A percentile compares a stretch with the other conserved stretches of the same genome.
These are phyloP conservation scores for Spilogale gracilis DNA, from an alignment of 2,113 vertebrate genomes.

Conservation along the genomic window DNA sequence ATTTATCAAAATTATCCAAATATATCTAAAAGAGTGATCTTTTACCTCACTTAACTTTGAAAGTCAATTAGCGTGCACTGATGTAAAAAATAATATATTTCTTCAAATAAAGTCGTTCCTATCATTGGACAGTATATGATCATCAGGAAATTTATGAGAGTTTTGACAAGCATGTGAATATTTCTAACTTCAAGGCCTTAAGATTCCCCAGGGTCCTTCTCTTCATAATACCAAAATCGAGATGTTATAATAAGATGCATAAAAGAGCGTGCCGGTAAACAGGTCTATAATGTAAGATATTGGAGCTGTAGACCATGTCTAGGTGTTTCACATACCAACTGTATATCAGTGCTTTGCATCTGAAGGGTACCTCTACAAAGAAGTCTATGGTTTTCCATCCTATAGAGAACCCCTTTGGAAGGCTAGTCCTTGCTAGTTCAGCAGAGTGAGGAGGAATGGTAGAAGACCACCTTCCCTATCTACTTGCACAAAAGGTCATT, in stretches of 20 bases:
- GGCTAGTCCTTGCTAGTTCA: background rate
- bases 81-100: constrained; percentile 35
- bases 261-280: background rate
- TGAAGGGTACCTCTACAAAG: background rate
- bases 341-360: background rate
- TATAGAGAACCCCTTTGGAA: background rate
- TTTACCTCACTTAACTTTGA: constrained; percentile 50
- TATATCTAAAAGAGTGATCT: background rate
- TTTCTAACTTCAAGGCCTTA: background rate
- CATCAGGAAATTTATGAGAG: background rate
- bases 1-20: constrained; percentile 48
- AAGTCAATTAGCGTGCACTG: background rate
- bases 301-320: background rate
- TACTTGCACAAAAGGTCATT: background rate
- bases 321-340: background rate
- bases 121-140: background rate
- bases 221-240: background rate
- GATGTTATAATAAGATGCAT: background rate
- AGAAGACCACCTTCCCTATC: background rate
- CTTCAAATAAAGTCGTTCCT: constrained; percentile 9
- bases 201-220: background rate
- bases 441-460: background rate
- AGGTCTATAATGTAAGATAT: background rate
- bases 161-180: background rate
- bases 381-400: background rate